These are phyloP conservation scores for Ctenicera cuprea DNA, from an alignment of 2,888 invertebrate genomes.

Conservation along the genomic window DNA sequence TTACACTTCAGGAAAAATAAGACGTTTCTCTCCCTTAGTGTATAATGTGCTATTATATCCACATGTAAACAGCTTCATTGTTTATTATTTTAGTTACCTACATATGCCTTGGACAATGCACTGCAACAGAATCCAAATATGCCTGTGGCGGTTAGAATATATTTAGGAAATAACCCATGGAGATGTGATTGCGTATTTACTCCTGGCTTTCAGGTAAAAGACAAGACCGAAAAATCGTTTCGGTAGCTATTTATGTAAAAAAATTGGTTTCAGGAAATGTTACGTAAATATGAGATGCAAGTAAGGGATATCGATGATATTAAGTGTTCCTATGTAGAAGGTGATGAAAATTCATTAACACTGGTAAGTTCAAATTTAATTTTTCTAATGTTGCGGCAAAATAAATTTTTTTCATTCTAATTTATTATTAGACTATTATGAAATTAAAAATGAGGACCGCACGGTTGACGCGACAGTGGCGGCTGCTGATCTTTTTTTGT, in stretches of 20 bases:
- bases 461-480: no score
- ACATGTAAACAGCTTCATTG: no score
- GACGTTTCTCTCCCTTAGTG: no score
- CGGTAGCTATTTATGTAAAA: not conserved
- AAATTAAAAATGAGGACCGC: no score
- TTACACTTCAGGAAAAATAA: no score
- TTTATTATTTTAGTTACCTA: constrained; percentile 78
- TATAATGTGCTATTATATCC: no score
- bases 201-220: constrained; percentile 81
- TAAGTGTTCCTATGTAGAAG: constrained; percentile 79
- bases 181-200: constrained; percentile 88
- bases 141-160: constrained; percentile 81
- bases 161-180: constrained; percentile 88
- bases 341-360: constrained; percentile 78
- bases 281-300: constrained; percentile 81
- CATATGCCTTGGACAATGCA: constrained; percentile 87
- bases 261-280: constrained; percentile 69
- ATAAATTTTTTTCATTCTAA: no score
- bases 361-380: constrained; percentile 72
- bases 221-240: not conserved
- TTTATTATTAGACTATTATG: no score
- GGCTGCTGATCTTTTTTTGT: no score
- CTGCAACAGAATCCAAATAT: constrained; percentile 85
- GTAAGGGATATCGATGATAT: constrained; percentile 83
- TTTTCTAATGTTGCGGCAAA: not conserved